Conservation (phyloP, 2,113 vertebrate genomes). For the Pithys albifrons region DNA sequence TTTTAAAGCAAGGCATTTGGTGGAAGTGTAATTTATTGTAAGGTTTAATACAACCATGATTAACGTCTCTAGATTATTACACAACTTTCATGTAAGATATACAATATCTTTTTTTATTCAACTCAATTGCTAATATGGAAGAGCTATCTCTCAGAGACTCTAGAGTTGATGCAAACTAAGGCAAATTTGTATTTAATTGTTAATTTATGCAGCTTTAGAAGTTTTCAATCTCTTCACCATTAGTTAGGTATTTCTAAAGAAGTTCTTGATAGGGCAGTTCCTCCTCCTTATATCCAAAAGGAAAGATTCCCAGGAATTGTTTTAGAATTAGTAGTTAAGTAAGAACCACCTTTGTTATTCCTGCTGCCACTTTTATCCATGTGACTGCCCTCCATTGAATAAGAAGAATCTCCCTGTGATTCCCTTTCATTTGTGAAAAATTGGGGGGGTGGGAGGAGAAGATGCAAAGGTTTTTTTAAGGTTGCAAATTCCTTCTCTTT, state of each 20-base stretch:
- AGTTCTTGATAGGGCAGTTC: neutral
- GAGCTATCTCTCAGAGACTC: neutral
- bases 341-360: neutral
- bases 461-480: neutral
- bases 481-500: fast-evolving
- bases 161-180: neutral
- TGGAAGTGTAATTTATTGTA: neutral
- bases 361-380: neutral
- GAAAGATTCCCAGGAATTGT: neutral
- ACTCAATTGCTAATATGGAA: fast-evolving
- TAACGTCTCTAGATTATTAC: neutral
- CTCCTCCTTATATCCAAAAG: neutral
- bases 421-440: neutral
- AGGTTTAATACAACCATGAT: neutral
- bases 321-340: neutral
- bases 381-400: neutral
- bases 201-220: neutral
- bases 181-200: neutral
- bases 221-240: neutral
- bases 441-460: fast-evolving
- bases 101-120: neutral
- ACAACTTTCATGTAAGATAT: neutral
- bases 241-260: neutral
- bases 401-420: neutral
- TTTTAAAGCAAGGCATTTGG: neutral